phyloP scores from a whole-genome alignment of 92 coral and sea anemone genomes.

The Montipora capitata region DNA sequence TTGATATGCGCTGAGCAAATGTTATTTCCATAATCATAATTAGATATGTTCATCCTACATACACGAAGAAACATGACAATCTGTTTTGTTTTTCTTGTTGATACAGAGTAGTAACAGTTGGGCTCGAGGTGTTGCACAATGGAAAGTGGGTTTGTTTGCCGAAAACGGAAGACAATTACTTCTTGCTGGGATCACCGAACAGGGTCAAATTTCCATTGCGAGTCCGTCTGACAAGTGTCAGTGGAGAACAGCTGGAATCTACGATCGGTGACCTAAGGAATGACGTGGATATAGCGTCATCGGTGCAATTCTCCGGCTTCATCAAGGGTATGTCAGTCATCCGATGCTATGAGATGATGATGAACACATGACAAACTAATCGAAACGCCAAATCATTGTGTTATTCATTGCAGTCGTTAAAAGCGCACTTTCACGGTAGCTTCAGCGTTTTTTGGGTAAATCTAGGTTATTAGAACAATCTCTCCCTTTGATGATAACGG shows the following conservation, averaged over 20 bases:
- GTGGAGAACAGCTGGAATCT: constrained; percentile 85
- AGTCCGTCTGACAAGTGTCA: constrained; percentile 85
- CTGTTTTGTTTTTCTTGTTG: neutral
- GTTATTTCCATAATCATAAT: too few relatives aligned
- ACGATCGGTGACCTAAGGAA: constrained; percentile 70
- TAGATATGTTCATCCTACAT: too few relatives aligned
- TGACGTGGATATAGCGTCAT: constrained; percentile 65
- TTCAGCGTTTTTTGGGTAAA: too few relatives aligned
- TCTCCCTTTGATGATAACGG: too few relatives aligned
- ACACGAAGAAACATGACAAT: neutral
- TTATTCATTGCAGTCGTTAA: too few relatives aligned
- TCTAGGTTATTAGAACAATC: too few relatives aligned
- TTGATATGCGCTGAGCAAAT: too few relatives aligned
- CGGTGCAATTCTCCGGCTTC: constrained; percentile 83
- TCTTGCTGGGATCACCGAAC: constrained; percentile 61
- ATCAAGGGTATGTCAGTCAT: constrained; percentile 55
- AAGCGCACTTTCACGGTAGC: too few relatives aligned
- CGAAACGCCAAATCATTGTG: too few relatives aligned
- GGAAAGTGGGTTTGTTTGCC: constrained; percentile 78
- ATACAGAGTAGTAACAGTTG: constrained; percentile 83
- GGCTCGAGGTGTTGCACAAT: constrained; percentile 76
- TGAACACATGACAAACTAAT: too few relatives aligned
- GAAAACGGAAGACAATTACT: constrained; percentile 78
- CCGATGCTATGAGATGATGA: too few relatives aligned
- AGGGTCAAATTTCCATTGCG: constrained; percentile 78